Conservation (phyloP, 2,113 vertebrate genomes). For the Seriola rivoliana region DNA sequence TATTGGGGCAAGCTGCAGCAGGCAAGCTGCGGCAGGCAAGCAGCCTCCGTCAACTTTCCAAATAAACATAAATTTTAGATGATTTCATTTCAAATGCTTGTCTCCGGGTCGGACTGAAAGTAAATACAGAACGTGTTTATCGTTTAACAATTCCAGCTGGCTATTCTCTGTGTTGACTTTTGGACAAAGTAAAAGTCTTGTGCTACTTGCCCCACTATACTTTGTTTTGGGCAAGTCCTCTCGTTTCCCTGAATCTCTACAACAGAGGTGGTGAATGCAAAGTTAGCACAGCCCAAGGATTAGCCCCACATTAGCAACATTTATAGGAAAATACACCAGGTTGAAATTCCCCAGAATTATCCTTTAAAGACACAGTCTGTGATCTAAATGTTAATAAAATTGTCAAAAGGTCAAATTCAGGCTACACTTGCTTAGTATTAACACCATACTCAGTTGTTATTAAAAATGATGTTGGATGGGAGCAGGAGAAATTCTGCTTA, state of each 20-base stretch:
- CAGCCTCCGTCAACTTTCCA: not conserved
- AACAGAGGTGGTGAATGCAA: not conserved
- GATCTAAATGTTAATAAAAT: not conserved
- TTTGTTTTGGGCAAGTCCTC: no score
- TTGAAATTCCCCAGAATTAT: not conserved
- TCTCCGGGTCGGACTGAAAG: not conserved
- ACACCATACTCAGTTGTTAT: no score
- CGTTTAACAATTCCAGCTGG: not conserved
- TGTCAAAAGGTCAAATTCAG: not conserved
- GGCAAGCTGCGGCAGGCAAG: not conserved
- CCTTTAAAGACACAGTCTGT: no score
- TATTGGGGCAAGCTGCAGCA: not conserved
- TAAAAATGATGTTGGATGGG: not conserved
- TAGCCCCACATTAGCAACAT: not conserved
- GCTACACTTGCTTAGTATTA: no score
- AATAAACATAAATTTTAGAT: not conserved
- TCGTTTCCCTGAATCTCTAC: not conserved
- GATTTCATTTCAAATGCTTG: not conserved
- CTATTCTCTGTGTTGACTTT: not conserved
- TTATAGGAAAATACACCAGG: not conserved
- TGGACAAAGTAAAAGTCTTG: no score
- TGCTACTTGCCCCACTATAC: no score
- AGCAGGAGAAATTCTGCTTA: not conserved
- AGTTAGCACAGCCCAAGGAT: not conserved
- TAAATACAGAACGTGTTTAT: conserved; percentile 5